Evolutionary conservation across 2,113 vertebrate species (phyloP), one percentile per base, ranked within the genome.

Genomic region (Oryzias woworae): DNA sequence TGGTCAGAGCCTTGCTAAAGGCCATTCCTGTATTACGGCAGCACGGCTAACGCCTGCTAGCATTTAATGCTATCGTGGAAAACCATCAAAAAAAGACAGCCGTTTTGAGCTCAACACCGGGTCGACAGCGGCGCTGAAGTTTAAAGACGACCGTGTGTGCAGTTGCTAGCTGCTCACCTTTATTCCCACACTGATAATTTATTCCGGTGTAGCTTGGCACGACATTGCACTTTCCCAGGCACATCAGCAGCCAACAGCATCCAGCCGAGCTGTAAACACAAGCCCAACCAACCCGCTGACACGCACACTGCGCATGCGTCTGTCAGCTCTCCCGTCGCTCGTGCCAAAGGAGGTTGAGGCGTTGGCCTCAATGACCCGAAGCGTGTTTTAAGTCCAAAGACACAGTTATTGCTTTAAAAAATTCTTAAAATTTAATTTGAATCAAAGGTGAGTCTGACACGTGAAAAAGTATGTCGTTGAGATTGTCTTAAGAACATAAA

Each of bases 211-310:
- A 45, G 61, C 71, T 77, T 80, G 85, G 75, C 69, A 85, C 73
- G 61, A 88, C 91, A 90, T 88, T 84, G 86, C 71, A 83, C 76
- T 80, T 76, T 61, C 69, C 75, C 69, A 76, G 51, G 61, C 80
- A 81, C 75, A 82, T 86, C 82, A 87, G 75, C 82, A 86, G 66
- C 73, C 65, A 84, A 66, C 84, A 86, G 69, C 81, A 85, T 83
- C 87, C 75, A 76, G 76, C 71, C 65, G 75, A 81, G 85, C 91
- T 91, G 90, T 92, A 92, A 93, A 92, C 92, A 92, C 86, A 91
- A 87, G 69, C 83, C 85, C 77, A 70, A 87, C 80, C 82, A 74
- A 75, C 78, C 85, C 75, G 79, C 80, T 60, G 73, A 53, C 55
- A 75, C 15, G 55, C 52, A 0, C 28, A 81, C 28, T 63, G 84